Base-by-base conservation (phyloP, 1,140 invertebrate species). In the Meteorus sp. region DNA sequence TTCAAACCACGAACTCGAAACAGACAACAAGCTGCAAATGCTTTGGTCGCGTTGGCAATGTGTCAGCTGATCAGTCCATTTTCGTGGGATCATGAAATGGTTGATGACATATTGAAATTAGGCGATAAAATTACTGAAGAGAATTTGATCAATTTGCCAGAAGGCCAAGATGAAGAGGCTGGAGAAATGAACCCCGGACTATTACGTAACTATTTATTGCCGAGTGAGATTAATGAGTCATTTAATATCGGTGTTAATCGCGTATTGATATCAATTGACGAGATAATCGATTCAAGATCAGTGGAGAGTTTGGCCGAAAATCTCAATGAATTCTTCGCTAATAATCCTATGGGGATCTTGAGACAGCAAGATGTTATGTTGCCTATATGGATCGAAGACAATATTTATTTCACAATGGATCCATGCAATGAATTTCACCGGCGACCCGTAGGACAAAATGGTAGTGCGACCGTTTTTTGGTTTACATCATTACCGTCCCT, bases 61-160 rank as follows among this genome's bases (percentile, higher is more conserved):
- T 70, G 68, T 0, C 76, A 75, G 33, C 37, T 79, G 1, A 72
- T 74, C 29, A 62, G 74, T 62, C 69, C 75, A 2, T 61, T 69
- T 59, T 58, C 72, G 2, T 79, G 77, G 77, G 64, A 70, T 45
- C 55, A 60, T 4, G 71, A 73, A 52, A 67, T 76, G 0, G 45
- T 79, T 2, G 74, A 78, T 13, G 75, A 79, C 23, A 71, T 78
- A n/a, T 52, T 79, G 5, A 76, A 68, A 33, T 47, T 78, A 0
- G 75, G 72, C 1, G 65, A 77, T 31, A 74, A 73, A 61, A 39
- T 77, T 0, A 70, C 70, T 0, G 15, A 17, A 1, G 61, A 77
- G 6, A 82, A 81, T 56, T 20, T 78, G 29, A 63, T 67, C 25
- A 83, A 81, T 57, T 58, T 82, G 3, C 68, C 66, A 1, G 77